These are phyloP conservation scores for Phycodurus eques DNA, from an alignment of 2,113 vertebrate species.

Conservation along the genomic window DNA sequence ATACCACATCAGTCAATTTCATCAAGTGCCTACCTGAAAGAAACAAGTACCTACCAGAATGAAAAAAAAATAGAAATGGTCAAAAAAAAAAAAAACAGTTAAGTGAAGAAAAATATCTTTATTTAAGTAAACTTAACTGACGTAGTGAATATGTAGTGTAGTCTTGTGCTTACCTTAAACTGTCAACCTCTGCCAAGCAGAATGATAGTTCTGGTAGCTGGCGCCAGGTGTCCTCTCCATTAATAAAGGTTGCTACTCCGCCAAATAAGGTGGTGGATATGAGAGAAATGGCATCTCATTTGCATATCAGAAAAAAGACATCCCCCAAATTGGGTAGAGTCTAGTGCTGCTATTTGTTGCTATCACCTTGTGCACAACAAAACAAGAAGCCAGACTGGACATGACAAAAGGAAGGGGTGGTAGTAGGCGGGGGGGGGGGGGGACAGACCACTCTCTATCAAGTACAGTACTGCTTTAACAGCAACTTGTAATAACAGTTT, in stretches of 20 bases:
- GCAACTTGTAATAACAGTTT: neutral
- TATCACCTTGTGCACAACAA: conserved; percentile 50
- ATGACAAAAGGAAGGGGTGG: conserved; percentile 35
- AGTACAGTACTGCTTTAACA: neutral
- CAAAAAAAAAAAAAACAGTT: neutral
- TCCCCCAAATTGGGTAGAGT: conserved; percentile 49
- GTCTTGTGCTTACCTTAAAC: conserved; percentile 40
- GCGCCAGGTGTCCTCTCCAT: conserved; percentile 28
- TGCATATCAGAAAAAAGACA: conserved; percentile 48
- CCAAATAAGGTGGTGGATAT: conserved; percentile 66
- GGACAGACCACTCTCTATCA: conserved; percentile 15
- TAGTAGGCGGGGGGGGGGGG: neutral
- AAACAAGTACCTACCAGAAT: neutral
- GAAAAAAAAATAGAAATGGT: neutral
- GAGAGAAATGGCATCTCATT: conserved; percentile 55
- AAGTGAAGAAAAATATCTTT: neutral
- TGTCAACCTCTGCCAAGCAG: conserved; percentile 42
- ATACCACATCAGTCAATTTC: neutral
- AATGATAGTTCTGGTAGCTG: conserved; percentile 48
- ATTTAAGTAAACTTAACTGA: neutral
- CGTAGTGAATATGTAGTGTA: neutral
- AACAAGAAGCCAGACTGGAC: conserved; percentile 14
- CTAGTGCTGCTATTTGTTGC: conserved; percentile 55
- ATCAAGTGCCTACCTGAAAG: neutral
- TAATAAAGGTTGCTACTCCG: conserved; percentile 62